Conservation (phyloP, 2,113 vertebrate genomes). For the Coturnix japonica region DNA sequence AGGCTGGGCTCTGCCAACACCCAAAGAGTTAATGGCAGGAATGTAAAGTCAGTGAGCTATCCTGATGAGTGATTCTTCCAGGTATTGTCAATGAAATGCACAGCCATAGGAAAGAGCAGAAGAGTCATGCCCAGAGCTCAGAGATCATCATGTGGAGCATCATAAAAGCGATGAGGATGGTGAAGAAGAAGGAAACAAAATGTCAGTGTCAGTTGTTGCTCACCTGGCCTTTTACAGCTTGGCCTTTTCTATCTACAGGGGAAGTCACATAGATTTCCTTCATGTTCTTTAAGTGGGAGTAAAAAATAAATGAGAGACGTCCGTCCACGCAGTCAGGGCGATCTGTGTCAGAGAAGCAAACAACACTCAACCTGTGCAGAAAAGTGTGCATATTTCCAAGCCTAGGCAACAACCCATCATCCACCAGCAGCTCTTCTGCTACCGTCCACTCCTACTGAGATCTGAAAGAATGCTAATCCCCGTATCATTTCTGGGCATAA, state of each 20-base stretch:
- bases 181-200: neutral
- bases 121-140: neutral
- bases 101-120: neutral
- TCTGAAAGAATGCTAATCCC: neutral
- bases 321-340: slow-evolving; percentile 90
- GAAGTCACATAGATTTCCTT: slow-evolving; percentile 93
- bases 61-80: neutral
- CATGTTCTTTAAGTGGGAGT: slow-evolving; percentile 92
- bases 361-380: neutral
- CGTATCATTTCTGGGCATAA: neutral
- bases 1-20: neutral
- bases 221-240: slow-evolving; percentile 92
- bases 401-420: neutral
- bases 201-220: neutral
- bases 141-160: neutral
- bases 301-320: slow-evolving; percentile 90
- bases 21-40: neutral
- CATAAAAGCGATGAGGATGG: neutral
- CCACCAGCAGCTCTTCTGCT: neutral
- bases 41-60: neutral
- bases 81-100: neutral
- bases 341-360: slow-evolving; percentile 75
- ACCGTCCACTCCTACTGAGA: neutral
- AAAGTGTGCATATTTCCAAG: neutral
- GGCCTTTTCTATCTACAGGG: slow-evolving; percentile 74